These are phyloP conservation scores for Botrylloides violaceus DNA, from an alignment of 23 tunicate genomes.

Conservation along the genomic window DNA sequence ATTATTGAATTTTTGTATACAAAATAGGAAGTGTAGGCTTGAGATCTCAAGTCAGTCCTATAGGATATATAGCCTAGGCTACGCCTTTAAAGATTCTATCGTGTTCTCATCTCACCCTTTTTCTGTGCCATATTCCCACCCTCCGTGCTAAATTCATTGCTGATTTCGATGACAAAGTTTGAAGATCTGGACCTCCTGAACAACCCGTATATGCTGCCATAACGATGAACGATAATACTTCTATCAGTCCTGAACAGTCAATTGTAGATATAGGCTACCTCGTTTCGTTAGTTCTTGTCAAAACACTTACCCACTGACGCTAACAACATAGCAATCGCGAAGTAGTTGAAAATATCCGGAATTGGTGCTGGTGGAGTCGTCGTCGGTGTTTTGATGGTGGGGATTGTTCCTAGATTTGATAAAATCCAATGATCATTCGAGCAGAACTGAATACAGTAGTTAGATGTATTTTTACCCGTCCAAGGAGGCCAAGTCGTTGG, in stretches of 20 bases:
- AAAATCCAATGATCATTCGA: background rate
- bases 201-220: slow-evolving; percentile 4
- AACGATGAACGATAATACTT: background rate
- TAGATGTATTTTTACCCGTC: background rate
- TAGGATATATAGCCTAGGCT: no score
- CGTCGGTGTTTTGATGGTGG: slow-evolving; percentile 20
- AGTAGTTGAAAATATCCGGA: slow-evolving; percentile 18
- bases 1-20: no score
- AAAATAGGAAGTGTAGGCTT: no score
- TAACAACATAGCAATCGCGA: background rate
- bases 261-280: no score
- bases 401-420: slow-evolving; percentile 4
- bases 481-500: slow-evolving; percentile 40
- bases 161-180: slow-evolving; percentile 1
- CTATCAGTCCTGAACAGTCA: slow-evolving; percentile 9
- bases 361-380: slow-evolving; percentile 18
- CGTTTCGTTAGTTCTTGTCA: no score
- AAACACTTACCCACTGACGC: slow-evolving; percentile 13
- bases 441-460: background rate
- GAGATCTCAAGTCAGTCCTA: no score
- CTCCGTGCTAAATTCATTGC: background rate
- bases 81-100: no score
- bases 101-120: background rate
- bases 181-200: background rate
- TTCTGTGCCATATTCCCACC: background rate